phyloP scores from a whole-genome alignment of 2,888 invertebrate species.

The Leuctra nigra region DNA sequence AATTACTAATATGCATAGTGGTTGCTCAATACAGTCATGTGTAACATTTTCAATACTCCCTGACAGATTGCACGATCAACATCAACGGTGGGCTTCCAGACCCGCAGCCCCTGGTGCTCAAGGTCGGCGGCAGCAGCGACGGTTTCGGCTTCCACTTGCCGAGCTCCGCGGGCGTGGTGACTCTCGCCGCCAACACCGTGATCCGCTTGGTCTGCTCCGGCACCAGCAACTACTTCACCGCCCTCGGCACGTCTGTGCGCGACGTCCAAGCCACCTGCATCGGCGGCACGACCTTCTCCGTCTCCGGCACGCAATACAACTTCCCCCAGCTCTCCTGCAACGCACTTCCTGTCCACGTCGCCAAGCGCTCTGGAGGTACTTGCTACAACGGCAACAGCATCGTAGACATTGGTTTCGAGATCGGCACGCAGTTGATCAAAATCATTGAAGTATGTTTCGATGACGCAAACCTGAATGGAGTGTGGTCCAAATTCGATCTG shows the following conservation, averaged over 20 bases:
- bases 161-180: neutral
- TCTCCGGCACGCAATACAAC: constrained; percentile 27
- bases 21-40: too few relatives aligned
- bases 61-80: constrained; percentile 23
- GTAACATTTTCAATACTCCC: too few relatives aligned
- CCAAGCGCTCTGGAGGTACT: constrained; percentile 40
- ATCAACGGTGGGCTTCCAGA: too few relatives aligned
- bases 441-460: too few relatives aligned
- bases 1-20: too few relatives aligned
- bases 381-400: constrained; percentile 45
- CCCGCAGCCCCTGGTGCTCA: constrained; percentile 26
- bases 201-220: constrained; percentile 22
- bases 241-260: constrained; percentile 1
- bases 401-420: constrained; percentile 49
- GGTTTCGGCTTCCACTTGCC: constrained; percentile 22
- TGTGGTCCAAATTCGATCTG: constrained; percentile 48
- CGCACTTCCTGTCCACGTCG: constrained; percentile 39
- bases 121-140: constrained; percentile 14
- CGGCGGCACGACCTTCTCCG: constrained; percentile 20
- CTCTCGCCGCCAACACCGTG: too few relatives aligned
- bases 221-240: constrained; percentile 10
- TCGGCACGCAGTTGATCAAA: constrained; percentile 42
- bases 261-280: too few relatives aligned
- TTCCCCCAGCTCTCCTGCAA: constrained; percentile 44
- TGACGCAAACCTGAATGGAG: constrained; percentile 43